These are phyloP conservation scores for Scleropages formosus DNA, from an alignment of 2,797 vertebrate species.

Conservation along the genomic window DNA sequence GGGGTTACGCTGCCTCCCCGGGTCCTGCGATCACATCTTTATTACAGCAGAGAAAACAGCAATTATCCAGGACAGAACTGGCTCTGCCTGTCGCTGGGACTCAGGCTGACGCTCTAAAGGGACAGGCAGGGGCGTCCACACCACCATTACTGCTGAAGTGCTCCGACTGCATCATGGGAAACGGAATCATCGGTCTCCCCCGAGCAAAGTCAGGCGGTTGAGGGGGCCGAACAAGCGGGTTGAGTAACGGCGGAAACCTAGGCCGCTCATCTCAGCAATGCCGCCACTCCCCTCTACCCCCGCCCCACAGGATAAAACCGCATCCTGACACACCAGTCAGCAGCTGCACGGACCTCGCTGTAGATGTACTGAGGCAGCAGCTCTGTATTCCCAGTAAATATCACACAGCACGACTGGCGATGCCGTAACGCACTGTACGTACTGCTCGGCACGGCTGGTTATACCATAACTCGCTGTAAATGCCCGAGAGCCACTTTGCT, in stretches of 20 bases:
- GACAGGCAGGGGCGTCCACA: constrained; percentile 30
- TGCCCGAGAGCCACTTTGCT: no score
- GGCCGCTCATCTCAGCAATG: background rate
- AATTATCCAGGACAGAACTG: background rate
- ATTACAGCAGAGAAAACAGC: background rate
- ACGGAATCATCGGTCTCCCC: constrained; percentile 6
- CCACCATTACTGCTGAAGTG: constrained; percentile 8
- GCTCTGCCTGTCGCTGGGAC: background rate
- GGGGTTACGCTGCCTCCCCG: background rate
- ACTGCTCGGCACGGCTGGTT: no score
- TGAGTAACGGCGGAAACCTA: background rate
- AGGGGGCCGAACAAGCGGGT: background rate
- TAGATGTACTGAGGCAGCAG: no score
- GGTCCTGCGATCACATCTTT: constrained; percentile 6
- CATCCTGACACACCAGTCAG: no score
- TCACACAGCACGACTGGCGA: no score
- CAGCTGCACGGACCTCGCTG: no score
- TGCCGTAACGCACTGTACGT: no score
- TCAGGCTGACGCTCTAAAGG: background rate
- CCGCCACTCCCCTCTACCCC: background rate
- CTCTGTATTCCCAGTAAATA: no score
- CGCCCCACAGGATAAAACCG: no score
- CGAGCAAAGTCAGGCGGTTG: background rate
- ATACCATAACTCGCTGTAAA: no score
- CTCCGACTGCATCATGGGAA: constrained; percentile 18